phyloP scores from a whole-genome alignment of 2,797 vertebrate genomes.

The Myotis vivesi region DNA sequence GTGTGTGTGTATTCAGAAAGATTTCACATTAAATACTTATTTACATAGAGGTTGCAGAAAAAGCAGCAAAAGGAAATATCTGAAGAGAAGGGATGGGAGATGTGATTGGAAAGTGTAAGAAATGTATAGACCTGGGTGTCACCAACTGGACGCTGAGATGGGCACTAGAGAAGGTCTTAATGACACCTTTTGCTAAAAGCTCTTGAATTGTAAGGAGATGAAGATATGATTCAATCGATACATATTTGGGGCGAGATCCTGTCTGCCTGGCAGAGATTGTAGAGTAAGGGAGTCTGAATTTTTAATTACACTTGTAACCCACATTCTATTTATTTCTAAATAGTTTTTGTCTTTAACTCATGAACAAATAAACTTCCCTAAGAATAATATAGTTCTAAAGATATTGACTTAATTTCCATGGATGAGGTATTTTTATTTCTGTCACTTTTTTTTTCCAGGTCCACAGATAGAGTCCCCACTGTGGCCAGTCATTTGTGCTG shows the following conservation, averaged over 20 bases:
- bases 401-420: background rate
- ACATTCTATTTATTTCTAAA: slow-evolving; percentile 46
- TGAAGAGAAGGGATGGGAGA: background rate
- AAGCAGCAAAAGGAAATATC: background rate
- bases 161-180: background rate
- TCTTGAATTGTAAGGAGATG: background rate
- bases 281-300: slow-evolving; percentile 12
- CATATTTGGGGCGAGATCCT: background rate
- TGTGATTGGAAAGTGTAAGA: background rate
- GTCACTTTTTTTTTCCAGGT: background rate
- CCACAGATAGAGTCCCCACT: background rate
- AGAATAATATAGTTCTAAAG: background rate
- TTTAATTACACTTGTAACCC: slow-evolving; percentile 1
- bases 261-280: background rate
- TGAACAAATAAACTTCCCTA: background rate
- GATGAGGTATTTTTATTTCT: background rate
- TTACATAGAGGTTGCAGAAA: background rate
- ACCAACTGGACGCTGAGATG: background rate
- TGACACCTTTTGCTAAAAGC: background rate
- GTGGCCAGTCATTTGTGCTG: background rate
- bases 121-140: background rate
- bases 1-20: background rate
- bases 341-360: slow-evolving; percentile 9
- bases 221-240: slow-evolving; percentile 35
- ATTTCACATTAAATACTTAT: slow-evolving; percentile 41